These are phyloP conservation scores for Phrynosoma blainvillii DNA, from an alignment of 2,113 vertebrate species.

Conservation along the genomic window DNA sequence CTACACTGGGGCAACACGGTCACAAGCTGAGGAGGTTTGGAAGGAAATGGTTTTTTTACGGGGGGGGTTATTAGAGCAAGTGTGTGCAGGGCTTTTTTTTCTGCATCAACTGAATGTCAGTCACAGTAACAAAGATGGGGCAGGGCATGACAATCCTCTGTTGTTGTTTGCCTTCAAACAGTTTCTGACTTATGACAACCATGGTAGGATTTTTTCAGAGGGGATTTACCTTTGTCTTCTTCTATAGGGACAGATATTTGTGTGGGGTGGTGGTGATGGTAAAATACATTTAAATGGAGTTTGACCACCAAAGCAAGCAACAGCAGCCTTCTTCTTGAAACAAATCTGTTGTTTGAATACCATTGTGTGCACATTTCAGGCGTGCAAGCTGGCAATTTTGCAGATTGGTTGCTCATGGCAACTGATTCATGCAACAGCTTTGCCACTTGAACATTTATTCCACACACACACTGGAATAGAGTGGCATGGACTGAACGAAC, in stretches of 20 bases:
- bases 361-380: neutral
- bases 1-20: neutral
- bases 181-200: no score
- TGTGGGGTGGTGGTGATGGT: no score
- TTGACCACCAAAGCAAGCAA: no score
- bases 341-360: neutral
- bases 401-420: neutral
- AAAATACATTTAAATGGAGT: neutral
- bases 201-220: no score
- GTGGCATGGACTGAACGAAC: neutral
- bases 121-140: no score
- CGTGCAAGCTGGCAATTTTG: neutral
- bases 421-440: neutral
- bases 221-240: neutral
- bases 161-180: no score
- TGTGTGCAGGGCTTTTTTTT: neutral
- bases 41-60: neutral
- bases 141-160: neutral
- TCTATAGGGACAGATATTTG: no score
- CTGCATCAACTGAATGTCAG: no score
- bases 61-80: neutral
- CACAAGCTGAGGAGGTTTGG: no score
- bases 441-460: neutral
- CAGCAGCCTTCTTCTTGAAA: no score
- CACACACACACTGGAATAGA: neutral